Evolutionary conservation across 2,888 invertebrate genomes (phyloP), one percentile per base, ranked within the genome.

Genomic region (Ceramica pisi): DNA sequence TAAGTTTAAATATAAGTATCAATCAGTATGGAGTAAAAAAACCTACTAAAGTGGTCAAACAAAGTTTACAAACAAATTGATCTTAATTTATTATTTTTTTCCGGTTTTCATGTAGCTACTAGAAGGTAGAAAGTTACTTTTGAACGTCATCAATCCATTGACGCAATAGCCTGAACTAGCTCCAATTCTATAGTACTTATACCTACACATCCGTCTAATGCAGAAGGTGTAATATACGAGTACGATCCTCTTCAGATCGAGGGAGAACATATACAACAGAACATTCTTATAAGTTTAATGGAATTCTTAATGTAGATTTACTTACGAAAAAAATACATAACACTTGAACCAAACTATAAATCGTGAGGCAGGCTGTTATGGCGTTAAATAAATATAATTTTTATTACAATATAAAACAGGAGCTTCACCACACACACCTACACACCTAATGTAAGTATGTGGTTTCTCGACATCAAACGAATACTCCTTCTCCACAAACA

Each of bases 211-310:
- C 23, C 35, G 85, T 84, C 77, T 93, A 94, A 94, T 94, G 92
- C 90, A 92, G 83, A 88, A 85, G 83, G 21, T 65, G 77, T 86
- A 87, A 93, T 94, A 92, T 93, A 94, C 90, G 77, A 63, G 21
- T 87, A 84, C 66, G 59, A 65, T 80, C 83, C 86, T 87, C 84
- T 90, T 90, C 86, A 91, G 88, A 78, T 67, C 80, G 84, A 87
- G 87, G 88, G 87, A 88, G 80, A 86, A 75, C 64, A 76, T 68
- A 68, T 80, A 90, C 88, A 91, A 87, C 89, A 91, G 88, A 87
- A 90, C 86, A 92, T 94, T 92, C 92, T 71, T 73, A 79, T 86
- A 90, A 93, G 92, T 92, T 90, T 92, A 91, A 92, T 90, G 78
- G 73, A 75, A 82, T 81, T 67, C 56, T 77, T 77, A 84, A 85